Evolutionary conservation across 2,797 vertebrate genomes (phyloP).

Genomic region (Peromyscus attwateri): DNA sequence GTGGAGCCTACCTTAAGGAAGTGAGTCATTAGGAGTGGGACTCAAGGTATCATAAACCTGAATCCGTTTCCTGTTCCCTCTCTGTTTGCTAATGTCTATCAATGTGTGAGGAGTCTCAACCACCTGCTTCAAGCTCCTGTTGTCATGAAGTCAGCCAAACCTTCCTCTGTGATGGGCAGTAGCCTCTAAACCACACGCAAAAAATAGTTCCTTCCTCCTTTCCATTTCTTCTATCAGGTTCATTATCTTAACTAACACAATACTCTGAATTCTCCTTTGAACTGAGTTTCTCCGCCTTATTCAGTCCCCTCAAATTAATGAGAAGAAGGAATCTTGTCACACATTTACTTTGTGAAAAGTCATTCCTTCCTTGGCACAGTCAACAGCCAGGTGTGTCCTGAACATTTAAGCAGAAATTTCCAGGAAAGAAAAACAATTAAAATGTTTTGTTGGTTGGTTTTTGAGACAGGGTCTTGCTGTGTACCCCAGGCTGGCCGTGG

Average conservation of each 20-base stretch:
- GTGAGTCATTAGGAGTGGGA: too few relatives aligned
- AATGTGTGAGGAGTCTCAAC: not conserved
- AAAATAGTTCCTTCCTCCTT: not conserved
- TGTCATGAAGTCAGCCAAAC: not conserved
- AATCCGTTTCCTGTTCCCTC: not conserved
- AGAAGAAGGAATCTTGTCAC: not conserved
- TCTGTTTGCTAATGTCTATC: not conserved
- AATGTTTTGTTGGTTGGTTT: not conserved
- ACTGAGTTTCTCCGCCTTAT: too few relatives aligned
- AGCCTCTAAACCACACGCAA: not conserved
- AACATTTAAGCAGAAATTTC: not conserved
- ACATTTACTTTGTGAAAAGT: not conserved
- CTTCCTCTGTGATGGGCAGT: too few relatives aligned
- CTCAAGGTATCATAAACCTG: not conserved
- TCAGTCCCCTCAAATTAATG: not conserved
- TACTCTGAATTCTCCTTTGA: too few relatives aligned
- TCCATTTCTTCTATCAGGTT: not conserved
- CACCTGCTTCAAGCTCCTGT: not conserved
- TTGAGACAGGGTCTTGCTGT: not conserved
- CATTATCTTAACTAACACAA: not conserved
- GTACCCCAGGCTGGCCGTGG: not conserved
- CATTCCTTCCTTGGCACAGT: not conserved
- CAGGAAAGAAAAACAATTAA: not conserved
- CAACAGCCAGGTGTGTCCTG: not conserved
- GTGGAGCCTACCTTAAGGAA: not conserved